Evolutionary conservation across 92 coral and sea anemone genomes (phyloP), one percentile per base, ranked within the genome.

Genomic region (Palythoa heliodiscus): DNA sequence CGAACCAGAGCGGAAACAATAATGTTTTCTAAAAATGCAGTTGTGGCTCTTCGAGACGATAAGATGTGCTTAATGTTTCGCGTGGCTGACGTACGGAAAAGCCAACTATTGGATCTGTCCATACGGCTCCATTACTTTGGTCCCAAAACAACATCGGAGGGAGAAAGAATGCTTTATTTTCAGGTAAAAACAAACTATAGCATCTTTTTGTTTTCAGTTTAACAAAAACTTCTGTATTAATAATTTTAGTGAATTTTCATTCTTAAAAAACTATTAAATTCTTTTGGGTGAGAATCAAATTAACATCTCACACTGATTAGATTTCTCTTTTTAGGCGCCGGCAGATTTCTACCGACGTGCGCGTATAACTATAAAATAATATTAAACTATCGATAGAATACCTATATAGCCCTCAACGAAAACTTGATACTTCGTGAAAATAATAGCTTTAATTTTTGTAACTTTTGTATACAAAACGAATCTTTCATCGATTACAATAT

Each of bases 81-180:
- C 2, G 98, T 97, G 40, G 97, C 97, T 48, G 99, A 97, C 85
- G 92, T 91, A 16, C 93, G 99, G 2, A 95, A 97, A 68, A 94
- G 97, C 84, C 99, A 95, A 90, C 89, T 97, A 14, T 89, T 94
- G 16, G 93, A 94, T 52, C 95, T 95, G 40, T 81, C 93, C 5
- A 86, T 97, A 40, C 93, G 95, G 19, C 83, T 95, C 4, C 92
- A 94, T 55, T 88, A 89, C 52, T 91, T 97, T 53, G 78, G 92
- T 24, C 93, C 91, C 63, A 88, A 85, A 16, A 83, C 88, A 63
- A 95, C 91, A 2, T 82, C 87, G 16, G 86, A 89, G 10, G 95
- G 95, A 43, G 94, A 92, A 48, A 88, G 82, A 43, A 84, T 95
- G 9, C 90, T 87, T 9, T 82, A 95, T 70, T 90, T 89, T 68